Conservation (phyloP, 2,888 invertebrate species). For the Ormyrus nitidulus region DNA sequence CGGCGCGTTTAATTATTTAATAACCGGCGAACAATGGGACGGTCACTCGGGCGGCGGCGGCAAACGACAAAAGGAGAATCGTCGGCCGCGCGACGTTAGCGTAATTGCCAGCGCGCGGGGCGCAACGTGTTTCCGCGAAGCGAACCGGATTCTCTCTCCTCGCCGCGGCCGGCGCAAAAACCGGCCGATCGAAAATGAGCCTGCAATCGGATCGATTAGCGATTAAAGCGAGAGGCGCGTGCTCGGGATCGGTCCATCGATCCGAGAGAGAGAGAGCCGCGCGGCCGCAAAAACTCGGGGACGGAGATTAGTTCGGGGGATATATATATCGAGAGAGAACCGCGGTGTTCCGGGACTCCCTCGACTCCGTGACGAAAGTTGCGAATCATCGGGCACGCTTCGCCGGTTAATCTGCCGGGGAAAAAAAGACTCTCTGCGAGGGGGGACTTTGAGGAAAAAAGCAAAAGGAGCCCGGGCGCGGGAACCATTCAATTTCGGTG, state of each 20-base stretch:
- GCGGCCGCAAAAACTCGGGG: not conserved
- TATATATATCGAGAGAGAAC: not conserved
- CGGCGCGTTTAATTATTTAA: constrained; percentile 23
- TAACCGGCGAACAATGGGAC: not conserved
- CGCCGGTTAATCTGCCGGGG: constrained; percentile 4
- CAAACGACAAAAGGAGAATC: constrained; percentile 13
- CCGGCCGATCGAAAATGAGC: constrained; percentile 6
- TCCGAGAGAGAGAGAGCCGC: not conserved
- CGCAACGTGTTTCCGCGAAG: not conserved
- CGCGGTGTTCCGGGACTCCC: constrained; percentile 51
- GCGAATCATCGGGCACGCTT: constrained; percentile 63
- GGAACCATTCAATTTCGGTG: not conserved
- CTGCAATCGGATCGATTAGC: constrained; percentile 36
- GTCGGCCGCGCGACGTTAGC: not conserved
- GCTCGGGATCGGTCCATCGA: not conserved
- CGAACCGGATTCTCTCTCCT: constrained; percentile 13
- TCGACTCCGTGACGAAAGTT: constrained; percentile 60
- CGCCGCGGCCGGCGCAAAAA: not conserved
- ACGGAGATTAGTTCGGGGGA: not conserved
- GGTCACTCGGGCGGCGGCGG: not conserved
- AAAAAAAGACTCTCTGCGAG: not conserved
- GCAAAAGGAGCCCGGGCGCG: not conserved
- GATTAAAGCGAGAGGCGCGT: constrained; percentile 24
- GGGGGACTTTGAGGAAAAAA: not conserved
- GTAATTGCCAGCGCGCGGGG: not conserved